These are phyloP conservation scores for Athalia rosae DNA, from an alignment of 2,888 invertebrate species.

Conservation along the genomic window DNA sequence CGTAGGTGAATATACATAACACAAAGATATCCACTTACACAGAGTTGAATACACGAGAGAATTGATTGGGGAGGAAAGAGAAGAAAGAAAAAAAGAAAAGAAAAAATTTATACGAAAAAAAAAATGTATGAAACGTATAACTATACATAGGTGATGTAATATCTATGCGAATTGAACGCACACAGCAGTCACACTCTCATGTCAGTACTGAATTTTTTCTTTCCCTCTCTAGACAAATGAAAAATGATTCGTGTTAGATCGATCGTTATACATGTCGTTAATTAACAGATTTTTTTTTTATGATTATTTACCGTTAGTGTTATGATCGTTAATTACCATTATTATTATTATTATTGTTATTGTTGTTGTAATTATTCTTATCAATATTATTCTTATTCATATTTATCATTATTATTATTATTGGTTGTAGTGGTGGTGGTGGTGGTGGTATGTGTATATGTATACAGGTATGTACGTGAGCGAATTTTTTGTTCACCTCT, in stretches of 20 bases:
- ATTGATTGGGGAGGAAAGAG: too few relatives aligned
- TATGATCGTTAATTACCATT: neutral
- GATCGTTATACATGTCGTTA: slow-evolving; percentile 23
- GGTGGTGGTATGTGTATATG: slow-evolving; percentile 7
- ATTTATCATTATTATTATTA: neutral
- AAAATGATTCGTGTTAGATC: slow-evolving; percentile 13
- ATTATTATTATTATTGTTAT: neutral
- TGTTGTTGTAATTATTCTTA: neutral
- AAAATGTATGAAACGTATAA: too few relatives aligned
- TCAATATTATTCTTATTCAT: neutral
- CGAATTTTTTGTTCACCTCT: slow-evolving; percentile 37
- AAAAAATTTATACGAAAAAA: too few relatives aligned
- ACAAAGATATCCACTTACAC: too few relatives aligned
- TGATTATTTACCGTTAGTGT: neutral
- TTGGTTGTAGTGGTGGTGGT: too few relatives aligned
- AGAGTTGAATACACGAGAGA: too few relatives aligned
- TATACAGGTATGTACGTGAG: slow-evolving; percentile 52
- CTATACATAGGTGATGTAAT: too few relatives aligned
- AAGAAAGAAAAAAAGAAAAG: too few relatives aligned
- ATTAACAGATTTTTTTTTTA: neutral
- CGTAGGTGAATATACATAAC: too few relatives aligned
- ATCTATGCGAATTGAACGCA: too few relatives aligned
- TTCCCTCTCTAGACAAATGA: neutral
- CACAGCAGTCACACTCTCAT: too few relatives aligned
- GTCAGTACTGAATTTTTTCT: neutral